These are phyloP conservation scores for Smutsia temminckii DNA, from an alignment of 2,797 vertebrate genomes.

Conservation along the genomic window DNA sequence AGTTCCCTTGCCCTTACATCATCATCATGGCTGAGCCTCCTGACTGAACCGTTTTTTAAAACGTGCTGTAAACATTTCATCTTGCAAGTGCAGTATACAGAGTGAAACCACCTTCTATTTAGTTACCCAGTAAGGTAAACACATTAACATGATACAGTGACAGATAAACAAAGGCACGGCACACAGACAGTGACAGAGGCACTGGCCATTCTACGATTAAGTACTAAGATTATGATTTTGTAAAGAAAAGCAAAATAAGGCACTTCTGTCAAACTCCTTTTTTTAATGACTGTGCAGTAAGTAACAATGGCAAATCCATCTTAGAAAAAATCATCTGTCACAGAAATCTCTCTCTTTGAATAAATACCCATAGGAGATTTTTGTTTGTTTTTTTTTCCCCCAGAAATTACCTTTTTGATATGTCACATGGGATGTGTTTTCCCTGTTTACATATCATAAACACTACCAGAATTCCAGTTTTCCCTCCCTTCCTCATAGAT, in stretches of 20 bases:
- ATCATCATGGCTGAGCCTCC: neutral
- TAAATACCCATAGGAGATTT: neutral
- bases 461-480: neutral
- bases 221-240: neutral
- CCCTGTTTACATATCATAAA: neutral
- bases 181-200: neutral
- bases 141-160: neutral
- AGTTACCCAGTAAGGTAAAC: neutral
- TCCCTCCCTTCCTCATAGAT: neutral
- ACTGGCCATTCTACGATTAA: neutral
- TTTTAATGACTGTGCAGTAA: neutral
- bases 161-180: neutral
- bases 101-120: neutral
- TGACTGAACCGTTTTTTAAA: neutral
- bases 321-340: neutral
- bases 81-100: neutral
- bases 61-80: neutral
- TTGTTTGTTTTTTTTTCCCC: neutral
- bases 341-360: neutral
- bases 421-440: neutral
- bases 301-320: neutral
- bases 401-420: neutral
- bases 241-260: neutral
- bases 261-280: neutral
- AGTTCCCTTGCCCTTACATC: neutral